These are phyloP conservation scores for Drosophila triauraria DNA, from an alignment of 1,140 invertebrate species.

Conservation along the genomic window DNA sequence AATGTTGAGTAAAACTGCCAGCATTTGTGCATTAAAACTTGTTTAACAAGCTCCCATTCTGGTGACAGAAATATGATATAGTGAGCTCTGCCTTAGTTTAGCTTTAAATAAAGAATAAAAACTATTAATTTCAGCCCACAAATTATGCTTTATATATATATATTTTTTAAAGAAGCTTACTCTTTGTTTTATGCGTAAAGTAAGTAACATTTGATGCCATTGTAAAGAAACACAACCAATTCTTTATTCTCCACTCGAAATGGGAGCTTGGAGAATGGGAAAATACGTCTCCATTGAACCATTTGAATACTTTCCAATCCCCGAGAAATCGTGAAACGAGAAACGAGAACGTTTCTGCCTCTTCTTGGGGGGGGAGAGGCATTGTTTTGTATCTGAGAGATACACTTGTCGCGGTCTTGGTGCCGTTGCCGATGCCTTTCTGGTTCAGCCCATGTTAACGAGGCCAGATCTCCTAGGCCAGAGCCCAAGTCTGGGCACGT, in stretches of 20 bases:
- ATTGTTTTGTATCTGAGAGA: slow-evolving; percentile 26
- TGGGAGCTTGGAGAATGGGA: slow-evolving; percentile 40
- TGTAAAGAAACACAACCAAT: not conserved
- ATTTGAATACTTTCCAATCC: slow-evolving; percentile 42
- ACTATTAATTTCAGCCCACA: not conserved
- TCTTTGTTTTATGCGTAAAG: no score
- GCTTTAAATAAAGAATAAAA: not conserved
- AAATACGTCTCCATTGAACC: slow-evolving; percentile 8
- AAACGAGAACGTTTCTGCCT: slow-evolving; percentile 52
- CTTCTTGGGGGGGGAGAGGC: slow-evolving; percentile 6
- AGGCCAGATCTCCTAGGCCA: slow-evolving; percentile 52
- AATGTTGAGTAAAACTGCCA: not conserved
- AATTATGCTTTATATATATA: not conserved
- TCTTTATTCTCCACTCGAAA: not conserved
- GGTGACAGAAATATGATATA: slow-evolving; percentile 18
- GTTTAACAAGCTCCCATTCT: slow-evolving; percentile 10
- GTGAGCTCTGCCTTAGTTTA: not conserved
- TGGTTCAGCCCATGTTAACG: slow-evolving; percentile 32
- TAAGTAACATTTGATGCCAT: no score
- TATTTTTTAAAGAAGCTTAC: not conserved
- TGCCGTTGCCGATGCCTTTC: slow-evolving; percentile 19
- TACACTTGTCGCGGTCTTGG: slow-evolving; percentile 17
- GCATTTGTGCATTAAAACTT: not conserved
- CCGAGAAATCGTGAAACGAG: slow-evolving; percentile 15
- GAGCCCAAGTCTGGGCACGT: slow-evolving; percentile 63